Conservation (phyloP, 2,888 invertebrate genomes). For the Lydus trimaculatus region DNA sequence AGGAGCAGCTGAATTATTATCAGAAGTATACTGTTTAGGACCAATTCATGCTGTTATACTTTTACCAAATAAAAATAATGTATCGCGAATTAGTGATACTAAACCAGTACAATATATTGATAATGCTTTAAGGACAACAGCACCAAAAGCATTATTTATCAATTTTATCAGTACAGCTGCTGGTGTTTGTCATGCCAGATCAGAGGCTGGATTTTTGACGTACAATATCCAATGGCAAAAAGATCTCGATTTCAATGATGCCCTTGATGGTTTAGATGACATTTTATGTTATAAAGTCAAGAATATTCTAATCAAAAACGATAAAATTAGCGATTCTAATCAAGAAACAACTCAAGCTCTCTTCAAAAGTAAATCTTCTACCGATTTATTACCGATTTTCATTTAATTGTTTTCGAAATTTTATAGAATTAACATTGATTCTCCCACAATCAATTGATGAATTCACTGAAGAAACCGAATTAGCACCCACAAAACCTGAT, state of each 20-base stretch:
- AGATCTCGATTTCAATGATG: slow-evolving; percentile 48
- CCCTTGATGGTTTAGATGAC: slow-evolving; percentile 50
- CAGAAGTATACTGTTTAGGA: slow-evolving; percentile 48
- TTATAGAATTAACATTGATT: slow-evolving; percentile 52
- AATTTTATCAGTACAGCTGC: slow-evolving; percentile 52
- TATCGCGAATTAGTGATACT: slow-evolving; percentile 44
- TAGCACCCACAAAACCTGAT: slow-evolving; percentile 48
- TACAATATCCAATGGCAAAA: slow-evolving; percentile 53
- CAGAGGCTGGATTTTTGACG: slow-evolving; percentile 52
- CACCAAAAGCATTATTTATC: slow-evolving; percentile 54
- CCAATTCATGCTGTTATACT: slow-evolving; percentile 53
- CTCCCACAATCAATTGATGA: slow-evolving; percentile 51
- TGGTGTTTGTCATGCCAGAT: slow-evolving; percentile 50
- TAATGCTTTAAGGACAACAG: slow-evolving; percentile 50
- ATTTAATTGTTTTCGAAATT: slow-evolving; percentile 9
- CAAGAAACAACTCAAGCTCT: slow-evolving; percentile 52
- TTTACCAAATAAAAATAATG: slow-evolving; percentile 46
- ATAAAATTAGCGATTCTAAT: slow-evolving; percentile 46
- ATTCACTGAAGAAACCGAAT: slow-evolving; percentile 41
- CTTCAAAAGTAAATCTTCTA: slow-evolving; percentile 53
- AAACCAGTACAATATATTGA: slow-evolving; percentile 55
- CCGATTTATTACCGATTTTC: slow-evolving; percentile 7
- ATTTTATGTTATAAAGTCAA: slow-evolving; percentile 48
- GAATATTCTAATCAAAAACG: slow-evolving; percentile 51
- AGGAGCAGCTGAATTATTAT: slow-evolving; percentile 44